Evolutionary conservation across 2,888 invertebrate genomes (phyloP), one percentile per base, ranked within the genome.

Genomic region (Acanthosoma haemorrhoidale): DNA sequence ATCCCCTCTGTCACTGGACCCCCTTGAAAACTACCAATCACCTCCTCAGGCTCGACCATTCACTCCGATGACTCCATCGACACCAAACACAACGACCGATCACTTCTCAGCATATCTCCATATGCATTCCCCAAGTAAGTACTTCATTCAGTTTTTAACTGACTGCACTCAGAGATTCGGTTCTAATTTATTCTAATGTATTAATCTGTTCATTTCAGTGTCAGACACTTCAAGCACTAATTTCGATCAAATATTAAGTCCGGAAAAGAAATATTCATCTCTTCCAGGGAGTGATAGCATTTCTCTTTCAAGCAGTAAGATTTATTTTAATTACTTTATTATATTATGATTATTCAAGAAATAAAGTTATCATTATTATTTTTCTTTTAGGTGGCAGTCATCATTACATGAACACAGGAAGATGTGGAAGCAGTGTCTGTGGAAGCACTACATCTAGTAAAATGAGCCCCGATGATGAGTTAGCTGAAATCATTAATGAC

Each of bases 401-500:
- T 29, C 71, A 73, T 60, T 69, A 73, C 32, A 71, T 71, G 61
- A 70, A 71, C 41, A 73, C 71, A 32, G 69, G 69, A 1, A 66
- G 69, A n/a, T 67, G 67, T 15, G 51, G 57, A 31, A 71, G 72
- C 66, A 69, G 71, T 11, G 70, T 70, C 9, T 72, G 74, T 51
- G 58, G 70, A n/a, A 70, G 73, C 69, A 75, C 74, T 70, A 73
- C 70, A 57, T 72, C 70, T n/a, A 69, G 70, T 4, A 74, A 75
- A 63, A 61, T 68, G 41, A 73, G 71, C 32, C 74, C 75, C 0
- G 89, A 92, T 78, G 91, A 91, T 73, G 92, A 94, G 78, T 82
- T 94, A 71, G 86, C 90, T 3, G 92, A 93, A 81, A 91, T 94
- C 64, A 91, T 94, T 78, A 91, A 88, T 77, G 92, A 93, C 77